phyloP scores from a whole-genome alignment of 53 echinoderm and acorn worm genomes.

The Antedon mediterranea region DNA sequence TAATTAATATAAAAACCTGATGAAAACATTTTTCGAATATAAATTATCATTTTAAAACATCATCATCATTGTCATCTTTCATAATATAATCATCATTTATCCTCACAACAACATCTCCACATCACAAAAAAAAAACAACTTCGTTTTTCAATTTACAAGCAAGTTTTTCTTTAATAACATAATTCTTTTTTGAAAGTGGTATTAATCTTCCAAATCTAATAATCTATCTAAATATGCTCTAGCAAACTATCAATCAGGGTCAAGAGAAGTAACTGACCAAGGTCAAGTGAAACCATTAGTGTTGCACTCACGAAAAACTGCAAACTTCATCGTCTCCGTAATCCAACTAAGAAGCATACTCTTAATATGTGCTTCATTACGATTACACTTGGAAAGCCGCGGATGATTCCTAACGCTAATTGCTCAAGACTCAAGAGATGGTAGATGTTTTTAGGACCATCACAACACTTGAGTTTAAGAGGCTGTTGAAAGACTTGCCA shows the following conservation, averaged over 20 bases:
- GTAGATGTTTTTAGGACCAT: neutral
- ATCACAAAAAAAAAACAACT: no score
- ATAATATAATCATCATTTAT: no score
- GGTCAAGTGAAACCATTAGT: neutral
- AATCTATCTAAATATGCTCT: neutral
- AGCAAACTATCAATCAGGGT: neutral
- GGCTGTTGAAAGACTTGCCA: neutral
- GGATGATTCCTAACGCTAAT: neutral
- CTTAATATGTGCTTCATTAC: neutral
- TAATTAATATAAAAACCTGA: no score
- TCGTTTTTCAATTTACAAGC: no score
- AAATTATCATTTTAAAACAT: no score
- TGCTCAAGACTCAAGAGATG: neutral
- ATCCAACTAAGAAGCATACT: no score
- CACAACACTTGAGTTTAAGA: neutral
- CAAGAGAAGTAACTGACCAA: neutral
- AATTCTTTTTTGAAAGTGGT: no score
- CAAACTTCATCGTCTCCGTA: no score
- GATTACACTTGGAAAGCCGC: neutral
- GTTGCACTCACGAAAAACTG: neutral
- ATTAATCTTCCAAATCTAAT: neutral
- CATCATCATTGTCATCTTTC: no score
- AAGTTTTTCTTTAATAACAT: no score
- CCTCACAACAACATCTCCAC: no score
- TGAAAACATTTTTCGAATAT: no score